These are phyloP conservation scores for Pitta sordida DNA, from an alignment of 2,113 vertebrate species.

Conservation along the genomic window DNA sequence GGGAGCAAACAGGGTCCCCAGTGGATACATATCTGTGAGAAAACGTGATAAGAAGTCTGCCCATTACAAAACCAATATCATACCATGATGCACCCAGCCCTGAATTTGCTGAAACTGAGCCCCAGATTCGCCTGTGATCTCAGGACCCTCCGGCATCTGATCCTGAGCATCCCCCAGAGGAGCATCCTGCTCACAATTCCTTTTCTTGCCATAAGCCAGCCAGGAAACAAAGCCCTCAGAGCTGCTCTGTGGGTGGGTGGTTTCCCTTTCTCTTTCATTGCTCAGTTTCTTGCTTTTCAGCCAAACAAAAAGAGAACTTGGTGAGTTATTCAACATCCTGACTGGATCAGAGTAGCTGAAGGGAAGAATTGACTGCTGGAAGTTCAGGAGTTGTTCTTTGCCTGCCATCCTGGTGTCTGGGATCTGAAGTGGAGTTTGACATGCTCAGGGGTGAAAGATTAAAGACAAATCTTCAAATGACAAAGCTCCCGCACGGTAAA, in stretches of 20 bases:
- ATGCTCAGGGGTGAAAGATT: neutral
- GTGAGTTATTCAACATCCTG: neutral
- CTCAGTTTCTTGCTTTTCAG: neutral
- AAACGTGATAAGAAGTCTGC: neutral
- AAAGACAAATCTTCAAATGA: neutral
- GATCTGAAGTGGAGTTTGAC: neutral
- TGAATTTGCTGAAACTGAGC: neutral
- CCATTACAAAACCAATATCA: neutral
- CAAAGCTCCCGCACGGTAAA: neutral
- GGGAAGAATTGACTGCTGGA: neutral
- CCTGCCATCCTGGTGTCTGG: neutral
- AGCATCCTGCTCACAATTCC: neutral
- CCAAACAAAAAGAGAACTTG: neutral
- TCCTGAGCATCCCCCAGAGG: neutral
- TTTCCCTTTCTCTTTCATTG: neutral
- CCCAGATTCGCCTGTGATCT: neutral
- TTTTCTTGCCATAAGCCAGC: neutral
- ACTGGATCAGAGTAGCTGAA: neutral
- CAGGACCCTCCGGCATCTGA: neutral
- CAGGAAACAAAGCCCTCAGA: neutral
- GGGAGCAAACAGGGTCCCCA: no score
- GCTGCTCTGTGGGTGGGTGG: neutral
- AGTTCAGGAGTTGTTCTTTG: neutral
- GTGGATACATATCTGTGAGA: fast-evolving
- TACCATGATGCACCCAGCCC: neutral